Evolutionary conservation across 2,888 invertebrate species (phyloP).

Genomic region (Meiosimyza platycephala): DNA sequence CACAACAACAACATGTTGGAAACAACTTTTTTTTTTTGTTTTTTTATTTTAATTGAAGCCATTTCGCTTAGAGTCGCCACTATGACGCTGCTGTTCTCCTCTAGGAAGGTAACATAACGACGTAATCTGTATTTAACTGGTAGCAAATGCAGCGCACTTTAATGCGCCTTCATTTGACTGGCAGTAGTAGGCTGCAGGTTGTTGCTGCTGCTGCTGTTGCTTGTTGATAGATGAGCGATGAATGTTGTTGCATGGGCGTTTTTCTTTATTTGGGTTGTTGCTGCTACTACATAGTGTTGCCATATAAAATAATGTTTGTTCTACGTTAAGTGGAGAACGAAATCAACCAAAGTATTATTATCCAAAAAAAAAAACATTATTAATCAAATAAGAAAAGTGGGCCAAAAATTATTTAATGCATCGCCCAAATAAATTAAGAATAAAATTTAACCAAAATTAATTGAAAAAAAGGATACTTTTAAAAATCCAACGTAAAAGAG

Average conservation of each 20-base stretch:
- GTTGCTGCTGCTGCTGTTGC: background rate
- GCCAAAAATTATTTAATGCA: no score
- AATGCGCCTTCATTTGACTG: conserved; percentile 28
- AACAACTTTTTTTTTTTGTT: conserved; percentile 40
- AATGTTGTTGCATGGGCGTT: conserved; percentile 23
- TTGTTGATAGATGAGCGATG: conserved; percentile 28
- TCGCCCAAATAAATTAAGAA: no score
- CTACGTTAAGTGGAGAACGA: background rate
- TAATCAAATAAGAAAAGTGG: no score
- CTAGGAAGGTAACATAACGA: conserved; percentile 46
- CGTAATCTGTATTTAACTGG: conserved; percentile 51
- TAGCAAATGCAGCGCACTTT: conserved; percentile 42
- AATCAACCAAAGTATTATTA: no score
- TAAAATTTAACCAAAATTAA: no score
- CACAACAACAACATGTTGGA: conserved; percentile 26
- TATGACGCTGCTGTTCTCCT: background rate
- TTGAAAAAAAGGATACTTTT: no score
- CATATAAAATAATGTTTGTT: background rate
- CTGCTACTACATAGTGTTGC: background rate
- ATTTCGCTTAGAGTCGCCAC: conserved; percentile 7
- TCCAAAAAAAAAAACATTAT: no score
- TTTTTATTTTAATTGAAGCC: conserved; percentile 29
- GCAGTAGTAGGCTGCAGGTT: conserved; percentile 28
- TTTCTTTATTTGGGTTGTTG: conserved; percentile 1
- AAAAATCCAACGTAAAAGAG: no score